A percentile compares a stretch with the other conserved stretches of the same genome.
phyloP scores from a whole-genome alignment of 2,113 vertebrate species.

The Kryptolebias marmoratus region DNA sequence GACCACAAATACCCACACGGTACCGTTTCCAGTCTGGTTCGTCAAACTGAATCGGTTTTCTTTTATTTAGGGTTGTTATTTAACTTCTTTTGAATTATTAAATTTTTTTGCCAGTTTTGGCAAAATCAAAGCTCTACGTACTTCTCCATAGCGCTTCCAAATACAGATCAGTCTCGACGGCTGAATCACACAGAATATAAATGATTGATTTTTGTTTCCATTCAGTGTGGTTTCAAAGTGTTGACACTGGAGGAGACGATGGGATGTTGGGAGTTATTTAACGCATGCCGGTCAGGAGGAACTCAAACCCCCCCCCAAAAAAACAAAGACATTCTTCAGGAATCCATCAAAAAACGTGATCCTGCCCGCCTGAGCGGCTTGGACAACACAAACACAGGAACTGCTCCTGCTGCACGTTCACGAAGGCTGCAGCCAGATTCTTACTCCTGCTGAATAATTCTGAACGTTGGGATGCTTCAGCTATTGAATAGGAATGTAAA shows the following conservation, averaged over 20 bases:
- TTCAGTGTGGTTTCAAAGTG: not conserved
- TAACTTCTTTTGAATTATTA: too few species aligned
- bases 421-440: not conserved
- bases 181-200: not conserved
- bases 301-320: not conserved
- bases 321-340: not conserved
- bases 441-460: not conserved
- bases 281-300: not conserved
- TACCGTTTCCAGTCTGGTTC: too few species aligned
- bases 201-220: not conserved
- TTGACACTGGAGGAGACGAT: not conserved
- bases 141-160: too few species aligned
- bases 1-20: too few species aligned
- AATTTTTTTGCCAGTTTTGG: too few species aligned
- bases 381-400: too few species aligned
- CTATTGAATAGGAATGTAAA: not conserved
- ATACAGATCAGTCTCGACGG: too few species aligned
- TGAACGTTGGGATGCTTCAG: not conserved
- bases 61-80: too few species aligned
- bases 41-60: too few species aligned
- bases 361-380: too few species aligned
- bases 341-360: not conserved
- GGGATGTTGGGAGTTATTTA: not conserved
- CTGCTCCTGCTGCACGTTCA: not conserved
- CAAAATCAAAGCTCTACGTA: too few species aligned